Evolutionary conservation across 2,888 invertebrate species (phyloP), one percentile per base, ranked within the genome.

Genomic region (Gortyna flavago): DNA sequence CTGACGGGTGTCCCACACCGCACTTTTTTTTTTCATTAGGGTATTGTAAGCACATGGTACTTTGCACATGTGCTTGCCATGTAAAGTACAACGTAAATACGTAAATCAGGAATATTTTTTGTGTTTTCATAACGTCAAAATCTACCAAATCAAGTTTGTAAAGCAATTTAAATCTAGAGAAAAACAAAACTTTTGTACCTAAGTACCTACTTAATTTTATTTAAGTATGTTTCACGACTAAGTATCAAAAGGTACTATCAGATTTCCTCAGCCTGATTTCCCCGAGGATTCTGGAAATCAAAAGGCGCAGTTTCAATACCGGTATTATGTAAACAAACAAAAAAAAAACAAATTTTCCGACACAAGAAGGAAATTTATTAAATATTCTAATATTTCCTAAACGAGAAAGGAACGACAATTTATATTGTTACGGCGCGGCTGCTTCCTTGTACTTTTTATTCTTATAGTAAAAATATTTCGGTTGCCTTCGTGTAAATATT

Each of bases 341-440:
- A 59, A 72, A 44, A 21, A 61, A 59, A 61, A 65, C 4, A 61
- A 71, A 78, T 78, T 73, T 69, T 51, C 16, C 57, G 18, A 29
- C 16, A 32, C 21, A 66, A 68, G 38, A 73, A 65, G 68, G 57
- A 73, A 83, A 83, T 73, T 65, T 61, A 71, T 83, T 80, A 78
- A 83, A 83, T 80, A 86, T 83, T 80, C 66, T 70, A 87, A 87
- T 86, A 80, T 75, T 86, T 73, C 29, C 67, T 68, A 68, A 83
- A 78, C 74, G 71, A 67, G 72, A 72, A 64, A 71, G 75, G 38
- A 77, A 78, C 73, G 77, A 68, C 64, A 76, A 83, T 86, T 83
- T 77, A 83, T 86, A 77, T 80, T 57, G 72, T 85, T 80, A 70
- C 7, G 48, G 38, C 29, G 68, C 7, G 48, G 38, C 29, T 25